A percentile compares a stretch with the other conserved stretches of the same genome.
These are phyloP conservation scores for Cranoglanis bouderius DNA, from an alignment of 2,113 vertebrate genomes.

Conservation along the genomic window DNA sequence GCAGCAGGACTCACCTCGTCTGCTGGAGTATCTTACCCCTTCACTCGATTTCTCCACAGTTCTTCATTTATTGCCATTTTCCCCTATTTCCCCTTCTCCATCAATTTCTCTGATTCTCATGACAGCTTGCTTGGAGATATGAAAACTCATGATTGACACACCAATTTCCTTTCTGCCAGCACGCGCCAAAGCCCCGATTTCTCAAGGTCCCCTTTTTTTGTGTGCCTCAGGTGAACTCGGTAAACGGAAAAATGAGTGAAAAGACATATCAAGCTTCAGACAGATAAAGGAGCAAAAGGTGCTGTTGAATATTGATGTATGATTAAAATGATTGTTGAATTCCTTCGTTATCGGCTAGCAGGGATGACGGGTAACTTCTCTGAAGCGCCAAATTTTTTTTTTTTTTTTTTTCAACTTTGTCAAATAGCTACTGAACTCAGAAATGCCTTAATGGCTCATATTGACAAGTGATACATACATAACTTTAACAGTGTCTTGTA, in stretches of 20 bases:
- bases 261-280: conserved; percentile 50
- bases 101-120: conserved; percentile 51
- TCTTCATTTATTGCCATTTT: conserved; percentile 51
- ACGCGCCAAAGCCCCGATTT: conserved; percentile 52
- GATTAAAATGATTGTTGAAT: conserved; percentile 48
- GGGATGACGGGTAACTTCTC: conserved; percentile 7
- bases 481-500: neutral
- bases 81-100: conserved; percentile 34
- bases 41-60: conserved; percentile 44
- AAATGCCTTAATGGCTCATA: neutral
- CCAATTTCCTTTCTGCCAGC: conserved; percentile 66
- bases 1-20: conserved; percentile 38
- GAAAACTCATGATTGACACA: conserved; percentile 65
- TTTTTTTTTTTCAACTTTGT: neutral
- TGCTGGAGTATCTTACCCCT: conserved; percentile 50
- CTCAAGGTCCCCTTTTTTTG: conserved; percentile 58
- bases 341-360: conserved; percentile 28
- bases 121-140: conserved; percentile 62
- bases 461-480: neutral
- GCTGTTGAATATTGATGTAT: conserved; percentile 57
- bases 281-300: conserved; percentile 56
- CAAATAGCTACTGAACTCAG: neutral
- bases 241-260: conserved; percentile 58
- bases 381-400: neutral
- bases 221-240: conserved; percentile 56